phyloP scores from a whole-genome alignment of 1,140 invertebrate species.

The Idris sp. region DNA sequence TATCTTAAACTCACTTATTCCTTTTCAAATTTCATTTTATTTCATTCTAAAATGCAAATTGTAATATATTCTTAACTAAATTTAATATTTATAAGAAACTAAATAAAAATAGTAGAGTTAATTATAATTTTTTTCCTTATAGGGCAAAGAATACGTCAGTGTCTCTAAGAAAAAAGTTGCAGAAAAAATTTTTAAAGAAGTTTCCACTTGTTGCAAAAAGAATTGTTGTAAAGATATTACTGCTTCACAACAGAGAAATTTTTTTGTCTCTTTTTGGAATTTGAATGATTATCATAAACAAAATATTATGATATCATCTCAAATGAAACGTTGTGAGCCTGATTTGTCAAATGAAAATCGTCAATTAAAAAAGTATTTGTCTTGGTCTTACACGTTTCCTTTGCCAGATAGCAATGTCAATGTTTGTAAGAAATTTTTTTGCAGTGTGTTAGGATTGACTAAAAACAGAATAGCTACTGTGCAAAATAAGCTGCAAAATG shows the following conservation, averaged over 20 bases:
- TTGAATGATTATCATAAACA: conserved; percentile 10
- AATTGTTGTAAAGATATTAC: conserved; percentile 1
- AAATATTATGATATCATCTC: conserved; percentile 6
- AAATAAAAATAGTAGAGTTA: no score
- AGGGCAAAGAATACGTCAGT: no score
- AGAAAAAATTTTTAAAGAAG: neutral
- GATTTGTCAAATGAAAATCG: conserved; percentile 2
- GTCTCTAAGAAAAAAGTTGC: no score
- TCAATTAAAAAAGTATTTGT: neutral
- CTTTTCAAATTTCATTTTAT: no score
- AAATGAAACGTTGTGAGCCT: neutral
- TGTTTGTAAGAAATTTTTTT: conserved; percentile 21
- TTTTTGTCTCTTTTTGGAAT: conserved; percentile 19
- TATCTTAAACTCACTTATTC: no score
- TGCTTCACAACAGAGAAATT: conserved; percentile 2
- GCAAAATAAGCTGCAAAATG: conserved; percentile 11
- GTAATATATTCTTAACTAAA: no score
- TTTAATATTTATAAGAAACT: no score
- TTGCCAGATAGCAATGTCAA: neutral
- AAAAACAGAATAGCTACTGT: conserved; percentile 15
- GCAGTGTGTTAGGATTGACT: conserved; percentile 3
- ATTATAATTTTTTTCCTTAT: no score
- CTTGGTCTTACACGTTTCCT: conserved; percentile 18
- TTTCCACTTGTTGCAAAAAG: neutral
- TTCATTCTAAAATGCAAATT: no score